phyloP scores from a whole-genome alignment of 2,113 vertebrate species.

The Hippoglossus stenolepis region DNA sequence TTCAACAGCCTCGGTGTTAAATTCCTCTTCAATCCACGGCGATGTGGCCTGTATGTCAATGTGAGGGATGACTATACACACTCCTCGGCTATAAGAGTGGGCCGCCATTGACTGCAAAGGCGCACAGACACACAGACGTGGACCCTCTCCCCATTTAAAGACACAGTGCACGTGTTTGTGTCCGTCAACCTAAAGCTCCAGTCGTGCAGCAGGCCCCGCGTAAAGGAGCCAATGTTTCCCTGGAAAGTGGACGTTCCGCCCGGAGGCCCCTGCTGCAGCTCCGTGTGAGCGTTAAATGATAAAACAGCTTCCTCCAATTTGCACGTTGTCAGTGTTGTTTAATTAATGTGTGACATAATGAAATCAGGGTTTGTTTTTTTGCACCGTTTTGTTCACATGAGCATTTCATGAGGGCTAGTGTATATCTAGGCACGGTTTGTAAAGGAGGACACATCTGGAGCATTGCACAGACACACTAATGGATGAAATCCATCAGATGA shows the following conservation, averaged over 20 bases:
- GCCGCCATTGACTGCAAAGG: constrained; percentile 78
- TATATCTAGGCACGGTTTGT: neutral
- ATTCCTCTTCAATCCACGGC: constrained; percentile 12
- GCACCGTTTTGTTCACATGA: neutral
- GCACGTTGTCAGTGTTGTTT: neutral
- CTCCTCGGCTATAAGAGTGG: constrained; percentile 55
- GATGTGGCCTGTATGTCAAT: constrained; percentile 15
- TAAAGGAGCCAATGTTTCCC: constrained; percentile 49
- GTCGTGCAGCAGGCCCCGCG: too few relatives aligned
- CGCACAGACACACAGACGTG: constrained; percentile 61
- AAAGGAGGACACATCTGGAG: neutral
- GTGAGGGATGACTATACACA: constrained; percentile 21
- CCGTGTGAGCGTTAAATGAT: neutral
- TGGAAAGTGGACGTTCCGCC: neutral
- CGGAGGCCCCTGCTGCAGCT: neutral
- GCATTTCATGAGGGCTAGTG: neutral
- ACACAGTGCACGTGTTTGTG: constrained; percentile 69
- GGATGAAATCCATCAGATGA: neutral
- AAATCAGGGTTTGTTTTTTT: neutral
- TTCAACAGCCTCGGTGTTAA: neutral
- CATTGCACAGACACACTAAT: neutral
- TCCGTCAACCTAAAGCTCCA: constrained; percentile 12
- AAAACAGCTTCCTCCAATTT: neutral
- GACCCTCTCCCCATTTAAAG: constrained; percentile 76
- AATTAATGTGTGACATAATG: neutral